Evolutionary conservation across 2,113 vertebrate species (phyloP), one percentile per base, ranked within the genome.

Genomic region (Rostratula benghalensis): DNA sequence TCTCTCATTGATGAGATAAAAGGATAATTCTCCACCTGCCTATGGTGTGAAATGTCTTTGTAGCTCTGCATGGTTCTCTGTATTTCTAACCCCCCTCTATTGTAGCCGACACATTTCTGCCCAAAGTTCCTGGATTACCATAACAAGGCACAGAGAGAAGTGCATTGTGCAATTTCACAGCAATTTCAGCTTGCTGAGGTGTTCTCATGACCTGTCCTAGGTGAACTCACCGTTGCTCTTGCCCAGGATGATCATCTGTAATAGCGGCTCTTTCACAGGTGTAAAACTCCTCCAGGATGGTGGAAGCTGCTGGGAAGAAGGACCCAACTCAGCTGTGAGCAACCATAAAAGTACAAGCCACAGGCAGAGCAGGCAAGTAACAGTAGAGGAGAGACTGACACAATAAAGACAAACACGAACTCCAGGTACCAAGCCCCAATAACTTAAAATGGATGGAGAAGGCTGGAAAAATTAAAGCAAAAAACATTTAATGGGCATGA

Each of bases 401-500:
- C 2, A 57, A 8, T 21, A 53, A n/a, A 63, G 22, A 46, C 27
- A 70, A 82, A 57, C 19, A 28, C 25, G 11, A 67, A 79, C 33
- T 57, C 35, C 28, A 94, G 13, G 18, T 74, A 48, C 18, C 43
- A 48, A 83, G 50, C 18, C 73, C 83, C 54, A 87, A 16, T 59
- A 83, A 83, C 1, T 59, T 39, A 51, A 5, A 21, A 31, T 10
- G 16, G n/a, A 25, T 61, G 28, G 24, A 83, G 18, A 73, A 65
- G 10, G 43, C 75, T 71, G 17, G 28, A 84, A 81, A 81, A 93
- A 67, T 22, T 19, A 75, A 90, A 88, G 61, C n/a, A 61, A 86
- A 65, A 28, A 39, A 9, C 18, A 57, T 35, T 59, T 76, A 71
- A 74, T 24, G 13, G 27, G 8, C 19, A 24, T 2, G 10, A 37